Conservation (phyloP, 2,113 vertebrate genomes). For the Cavia porcellus region DNA sequence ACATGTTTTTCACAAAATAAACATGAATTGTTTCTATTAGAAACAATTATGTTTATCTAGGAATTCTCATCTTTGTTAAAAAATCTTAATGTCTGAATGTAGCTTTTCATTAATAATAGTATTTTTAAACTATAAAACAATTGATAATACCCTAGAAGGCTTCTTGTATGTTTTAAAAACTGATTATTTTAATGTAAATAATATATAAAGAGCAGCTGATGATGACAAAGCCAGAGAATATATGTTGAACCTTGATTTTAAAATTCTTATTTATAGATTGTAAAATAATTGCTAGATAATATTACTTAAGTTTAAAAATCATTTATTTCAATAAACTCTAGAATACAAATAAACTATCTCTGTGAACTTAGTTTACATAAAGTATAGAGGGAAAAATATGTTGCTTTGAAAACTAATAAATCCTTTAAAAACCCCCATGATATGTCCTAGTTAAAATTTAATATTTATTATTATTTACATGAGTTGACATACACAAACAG, state of each 20-base stretch:
- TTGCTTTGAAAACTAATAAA: slow-evolving; percentile 29
- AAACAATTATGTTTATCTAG: neutral
- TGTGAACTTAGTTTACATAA: neutral
- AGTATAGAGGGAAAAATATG: neutral
- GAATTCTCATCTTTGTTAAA: neutral
- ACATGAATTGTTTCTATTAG: neutral
- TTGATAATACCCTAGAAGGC: neutral
- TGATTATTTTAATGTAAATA: neutral
- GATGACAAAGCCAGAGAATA: neutral
- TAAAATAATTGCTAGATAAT: neutral
- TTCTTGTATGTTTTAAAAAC: neutral
- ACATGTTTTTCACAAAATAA: neutral
- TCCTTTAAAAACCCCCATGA: neutral
- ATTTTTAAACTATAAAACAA: neutral
- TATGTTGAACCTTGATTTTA: neutral
- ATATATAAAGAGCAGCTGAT: neutral
- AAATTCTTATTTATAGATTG: neutral
- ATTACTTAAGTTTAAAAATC: neutral
- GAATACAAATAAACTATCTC: neutral
- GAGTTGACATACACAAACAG: neutral
- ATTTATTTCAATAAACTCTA: slow-evolving; percentile 6
- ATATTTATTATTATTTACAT: neutral
- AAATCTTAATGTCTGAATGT: neutral
- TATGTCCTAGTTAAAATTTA: neutral
- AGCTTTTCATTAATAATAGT: neutral